These are phyloP conservation scores for Elymnias hypermnestra DNA, from an alignment of 1,140 invertebrate species.

Conservation along the genomic window DNA sequence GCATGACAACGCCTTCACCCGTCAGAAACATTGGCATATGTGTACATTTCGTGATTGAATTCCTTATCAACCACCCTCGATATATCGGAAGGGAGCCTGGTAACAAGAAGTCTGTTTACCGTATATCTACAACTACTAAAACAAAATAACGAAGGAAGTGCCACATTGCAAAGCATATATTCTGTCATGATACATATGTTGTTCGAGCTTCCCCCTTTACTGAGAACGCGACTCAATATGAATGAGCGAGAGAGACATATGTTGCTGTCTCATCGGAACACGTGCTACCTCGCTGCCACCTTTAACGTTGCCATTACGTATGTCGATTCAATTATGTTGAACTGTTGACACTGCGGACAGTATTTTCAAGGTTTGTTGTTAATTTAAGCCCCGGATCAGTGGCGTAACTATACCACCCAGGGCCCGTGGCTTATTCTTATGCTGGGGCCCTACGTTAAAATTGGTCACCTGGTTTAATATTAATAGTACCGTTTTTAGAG, in stretches of 20 bases:
- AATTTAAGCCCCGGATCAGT: too few species aligned
- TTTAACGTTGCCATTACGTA: conserved; percentile 34
- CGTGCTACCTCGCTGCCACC: conserved; percentile 23
- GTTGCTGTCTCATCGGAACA: conserved; percentile 22
- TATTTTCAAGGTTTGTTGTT: conserved; percentile 35
- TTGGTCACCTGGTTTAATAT: too few species aligned
- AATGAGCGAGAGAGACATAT: conserved; percentile 18
- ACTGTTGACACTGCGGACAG: conserved; percentile 46
- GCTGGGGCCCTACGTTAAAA: too few species aligned
- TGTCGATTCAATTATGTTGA: conserved; percentile 54
- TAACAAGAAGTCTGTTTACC: conserved; percentile 37
- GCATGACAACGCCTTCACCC: background rate
- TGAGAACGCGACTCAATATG: conserved; percentile 14
- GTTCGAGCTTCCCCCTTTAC: conserved; percentile 20
- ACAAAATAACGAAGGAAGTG: conserved; percentile 36
- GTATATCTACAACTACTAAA: conserved; percentile 24
- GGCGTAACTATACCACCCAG: too few species aligned
- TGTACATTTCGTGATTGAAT: conserved; percentile 36
- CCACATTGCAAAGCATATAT: conserved; percentile 30
- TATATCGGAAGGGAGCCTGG: conserved; percentile 33
- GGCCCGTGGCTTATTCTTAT: too few species aligned
- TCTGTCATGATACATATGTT: conserved; percentile 27
- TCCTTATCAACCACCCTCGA: conserved; percentile 43
- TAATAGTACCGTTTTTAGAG: too few species aligned
- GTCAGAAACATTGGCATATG: conserved; percentile 16